Conservation (phyloP, 2,888 invertebrate genomes). For the Anticlea derivata region DNA sequence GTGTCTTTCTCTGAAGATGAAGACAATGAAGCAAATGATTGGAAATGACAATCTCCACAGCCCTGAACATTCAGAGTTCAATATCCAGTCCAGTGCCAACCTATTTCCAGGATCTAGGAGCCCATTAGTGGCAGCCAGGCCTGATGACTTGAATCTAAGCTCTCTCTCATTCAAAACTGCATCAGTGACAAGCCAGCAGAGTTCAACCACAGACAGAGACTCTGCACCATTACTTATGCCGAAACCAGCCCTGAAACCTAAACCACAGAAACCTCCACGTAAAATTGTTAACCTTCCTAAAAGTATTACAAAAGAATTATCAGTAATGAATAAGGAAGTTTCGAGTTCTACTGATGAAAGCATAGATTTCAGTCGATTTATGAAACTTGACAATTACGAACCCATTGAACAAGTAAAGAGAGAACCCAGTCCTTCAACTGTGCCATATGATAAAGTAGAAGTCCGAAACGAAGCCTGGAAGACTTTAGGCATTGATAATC, state of each 20-base stretch:
- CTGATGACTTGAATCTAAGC: slow-evolving; percentile 76
- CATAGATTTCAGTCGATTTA: slow-evolving; percentile 78
- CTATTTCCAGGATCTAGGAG: slow-evolving; percentile 93
- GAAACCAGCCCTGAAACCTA: slow-evolving; percentile 84
- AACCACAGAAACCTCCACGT: slow-evolving; percentile 85
- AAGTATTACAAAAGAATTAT: slow-evolving; percentile 61
- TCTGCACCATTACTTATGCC: slow-evolving; percentile 75
- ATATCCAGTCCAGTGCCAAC: slow-evolving; percentile 89
- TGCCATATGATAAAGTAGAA: slow-evolving; percentile 90
- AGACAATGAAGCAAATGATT: slow-evolving; percentile 92
- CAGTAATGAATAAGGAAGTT: slow-evolving; percentile 57
- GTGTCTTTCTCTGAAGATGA: slow-evolving; percentile 92
- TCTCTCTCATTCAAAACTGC: slow-evolving; percentile 74
- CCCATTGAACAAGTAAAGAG: slow-evolving; percentile 77
- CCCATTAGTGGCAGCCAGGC: slow-evolving; percentile 87
- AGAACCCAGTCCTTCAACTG: slow-evolving; percentile 68
- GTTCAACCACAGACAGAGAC: slow-evolving; percentile 66
- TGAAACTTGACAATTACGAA: slow-evolving; percentile 80
- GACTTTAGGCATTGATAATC: slow-evolving; percentile 89
- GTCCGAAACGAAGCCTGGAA: slow-evolving; percentile 92
- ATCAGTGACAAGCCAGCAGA: slow-evolving; percentile 71
- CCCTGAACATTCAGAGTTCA: slow-evolving; percentile 88
- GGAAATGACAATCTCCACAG: slow-evolving; percentile 86
- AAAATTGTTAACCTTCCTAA: slow-evolving; percentile 79
- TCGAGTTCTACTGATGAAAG: slow-evolving; percentile 72